phyloP scores from a whole-genome alignment of 1,140 invertebrate species.

The Cydia splendana region DNA sequence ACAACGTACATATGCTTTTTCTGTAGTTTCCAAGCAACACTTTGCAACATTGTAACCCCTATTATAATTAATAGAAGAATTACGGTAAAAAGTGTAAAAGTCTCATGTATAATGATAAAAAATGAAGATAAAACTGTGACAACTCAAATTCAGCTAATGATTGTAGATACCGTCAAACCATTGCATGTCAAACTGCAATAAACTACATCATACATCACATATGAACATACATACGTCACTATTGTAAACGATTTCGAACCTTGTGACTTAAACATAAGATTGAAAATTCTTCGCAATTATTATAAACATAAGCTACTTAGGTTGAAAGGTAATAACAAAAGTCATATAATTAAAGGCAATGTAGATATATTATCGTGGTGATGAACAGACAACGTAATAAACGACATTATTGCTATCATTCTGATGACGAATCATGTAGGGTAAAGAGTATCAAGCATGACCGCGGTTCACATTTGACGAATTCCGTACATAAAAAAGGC shows the following conservation, averaged over 20 bases:
- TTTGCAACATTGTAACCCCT: constrained; percentile 26
- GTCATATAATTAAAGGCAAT: constrained; percentile 58
- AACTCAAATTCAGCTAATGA: constrained; percentile 48
- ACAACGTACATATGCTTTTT: background rate
- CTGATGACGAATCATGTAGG: constrained; percentile 43
- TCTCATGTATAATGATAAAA: background rate
- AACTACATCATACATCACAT: background rate
- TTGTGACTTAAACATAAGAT: too few relatives aligned
- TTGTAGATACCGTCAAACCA: constrained; percentile 43
- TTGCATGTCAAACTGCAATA: constrained; percentile 57
- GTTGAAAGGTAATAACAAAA: constrained; percentile 30
- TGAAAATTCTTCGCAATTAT: background rate
- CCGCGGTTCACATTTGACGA: background rate
- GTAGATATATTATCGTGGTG: constrained; percentile 54
- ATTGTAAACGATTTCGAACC: background rate
- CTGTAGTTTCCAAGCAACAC: background rate
- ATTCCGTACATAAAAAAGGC: constrained; percentile 4
- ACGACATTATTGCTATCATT: constrained; percentile 42
- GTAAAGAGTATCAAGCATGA: constrained; percentile 22
- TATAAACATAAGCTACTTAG: background rate
- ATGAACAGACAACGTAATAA: constrained; percentile 42
- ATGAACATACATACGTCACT: background rate
- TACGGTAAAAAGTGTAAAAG: constrained; percentile 3
- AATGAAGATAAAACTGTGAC: constrained; percentile 36
- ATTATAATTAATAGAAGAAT: constrained; percentile 11